These are phyloP conservation scores for Psilopogon haemacephalus DNA, from an alignment of 2,113 vertebrate species.

Conservation along the genomic window DNA sequence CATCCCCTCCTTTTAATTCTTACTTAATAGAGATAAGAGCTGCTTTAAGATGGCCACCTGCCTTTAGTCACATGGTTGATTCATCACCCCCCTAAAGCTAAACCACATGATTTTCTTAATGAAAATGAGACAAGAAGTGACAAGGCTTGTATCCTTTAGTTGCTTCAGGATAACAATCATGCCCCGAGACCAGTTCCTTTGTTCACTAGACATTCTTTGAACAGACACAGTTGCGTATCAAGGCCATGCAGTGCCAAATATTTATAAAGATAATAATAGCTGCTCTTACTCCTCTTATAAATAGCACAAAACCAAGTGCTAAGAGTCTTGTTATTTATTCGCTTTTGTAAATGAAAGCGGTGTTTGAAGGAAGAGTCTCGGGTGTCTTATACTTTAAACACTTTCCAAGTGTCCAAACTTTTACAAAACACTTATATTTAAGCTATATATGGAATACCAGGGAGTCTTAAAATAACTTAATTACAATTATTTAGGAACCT, in stretches of 20 bases:
- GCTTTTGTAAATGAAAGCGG: not conserved
- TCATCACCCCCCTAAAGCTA: conserved; percentile 51
- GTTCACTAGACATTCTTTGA: conserved; percentile 48
- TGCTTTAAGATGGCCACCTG: conserved; percentile 54
- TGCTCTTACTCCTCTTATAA: not conserved
- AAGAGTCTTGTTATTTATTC: not conserved
- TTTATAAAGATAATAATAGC: conserved; percentile 58
- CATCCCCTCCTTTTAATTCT: conserved; percentile 7
- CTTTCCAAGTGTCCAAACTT: not conserved
- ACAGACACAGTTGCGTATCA: not conserved
- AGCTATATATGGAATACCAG: not conserved
- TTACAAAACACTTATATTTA: not conserved
- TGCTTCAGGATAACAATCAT: conserved; percentile 45
- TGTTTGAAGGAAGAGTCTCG: not conserved
- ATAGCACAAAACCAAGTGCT: not conserved
- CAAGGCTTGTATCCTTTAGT: conserved; percentile 52
- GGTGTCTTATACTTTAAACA: not conserved
- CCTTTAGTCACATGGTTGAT: conserved; percentile 34
- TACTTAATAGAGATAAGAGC: conserved; percentile 11
- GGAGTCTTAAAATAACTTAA: not conserved
- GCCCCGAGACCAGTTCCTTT: conserved; percentile 43
- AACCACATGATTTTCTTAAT: conserved; percentile 54
- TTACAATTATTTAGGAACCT: not conserved
- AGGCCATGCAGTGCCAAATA: conserved; percentile 62
- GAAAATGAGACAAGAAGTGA: conserved; percentile 66